Evolutionary conservation across 2,888 invertebrate species (phyloP).

Genomic region (Trichogramma evanescens): DNA sequence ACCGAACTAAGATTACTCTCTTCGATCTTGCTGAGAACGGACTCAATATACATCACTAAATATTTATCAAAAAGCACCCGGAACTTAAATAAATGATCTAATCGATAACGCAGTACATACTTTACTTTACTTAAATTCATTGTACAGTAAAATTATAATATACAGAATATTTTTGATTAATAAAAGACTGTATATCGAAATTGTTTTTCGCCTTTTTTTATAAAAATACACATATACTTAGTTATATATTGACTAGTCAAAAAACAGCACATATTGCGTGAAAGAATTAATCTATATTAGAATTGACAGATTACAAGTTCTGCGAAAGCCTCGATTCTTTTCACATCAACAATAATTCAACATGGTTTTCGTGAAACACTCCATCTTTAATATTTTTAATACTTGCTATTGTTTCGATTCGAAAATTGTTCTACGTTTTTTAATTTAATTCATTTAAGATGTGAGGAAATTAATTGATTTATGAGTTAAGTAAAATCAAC

Average conservation of each 20-base stretch:
- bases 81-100: slow-evolving; percentile 5
- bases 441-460: not conserved
- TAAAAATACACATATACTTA: slow-evolving; percentile 44
- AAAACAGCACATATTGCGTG: slow-evolving; percentile 18
- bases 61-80: slow-evolving; percentile 11
- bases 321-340: slow-evolving; percentile 2
- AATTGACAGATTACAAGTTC: slow-evolving; percentile 26
- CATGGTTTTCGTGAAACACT: not conserved
- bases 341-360: not conserved
- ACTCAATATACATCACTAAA: slow-evolving; percentile 16
- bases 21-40: slow-evolving; percentile 19
- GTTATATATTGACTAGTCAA: slow-evolving; percentile 40
- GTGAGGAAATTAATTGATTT: slow-evolving; percentile 14
- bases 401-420: not conserved
- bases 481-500: slow-evolving; percentile 16
- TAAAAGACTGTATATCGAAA: slow-evolving; percentile 28
- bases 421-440: slow-evolving; percentile 2
- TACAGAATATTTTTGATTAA: slow-evolving; percentile 15
- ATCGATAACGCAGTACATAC: slow-evolving; percentile 12
- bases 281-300: slow-evolving; percentile 18
- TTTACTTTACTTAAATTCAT: not conserved
- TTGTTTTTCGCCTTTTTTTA: slow-evolving; percentile 25
- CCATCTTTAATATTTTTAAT: slow-evolving; percentile 1
- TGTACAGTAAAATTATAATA: not conserved
- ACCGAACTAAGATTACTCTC: slow-evolving; percentile 17